A percentile compares a stretch with the other conserved stretches of the same genome.
Evolutionary conservation across 2,113 vertebrate genomes (phyloP).

Genomic region (Ammospiza caudacuta): DNA sequence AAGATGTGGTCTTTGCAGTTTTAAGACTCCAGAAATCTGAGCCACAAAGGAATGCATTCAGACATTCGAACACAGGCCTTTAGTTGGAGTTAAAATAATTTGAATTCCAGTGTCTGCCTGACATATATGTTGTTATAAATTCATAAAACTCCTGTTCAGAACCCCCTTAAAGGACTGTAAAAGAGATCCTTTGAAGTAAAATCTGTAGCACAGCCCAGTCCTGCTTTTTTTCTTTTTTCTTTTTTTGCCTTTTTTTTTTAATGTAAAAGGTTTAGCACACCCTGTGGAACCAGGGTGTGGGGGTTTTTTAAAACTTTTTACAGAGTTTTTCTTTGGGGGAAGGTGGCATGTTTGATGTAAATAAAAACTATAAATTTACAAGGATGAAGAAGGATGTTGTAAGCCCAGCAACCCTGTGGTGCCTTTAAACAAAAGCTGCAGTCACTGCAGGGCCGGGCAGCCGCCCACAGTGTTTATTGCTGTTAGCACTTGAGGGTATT

Average conservation of each 20-base stretch:
- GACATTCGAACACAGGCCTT: conserved; percentile 37
- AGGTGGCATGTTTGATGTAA: conserved; percentile 7
- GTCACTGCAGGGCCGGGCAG: background rate
- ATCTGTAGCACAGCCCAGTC: background rate
- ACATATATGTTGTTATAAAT: conserved; percentile 58
- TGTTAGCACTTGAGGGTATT: conserved; percentile 4
- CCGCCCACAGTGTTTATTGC: conserved; percentile 6
- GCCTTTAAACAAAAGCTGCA: conserved; percentile 22
- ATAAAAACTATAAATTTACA: background rate
- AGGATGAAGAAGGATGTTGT: conserved; percentile 2
- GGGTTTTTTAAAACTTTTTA: background rate
- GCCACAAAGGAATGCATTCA: conserved; percentile 63
- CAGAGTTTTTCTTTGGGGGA: background rate
- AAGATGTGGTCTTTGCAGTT: background rate
- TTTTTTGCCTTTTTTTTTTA: background rate
- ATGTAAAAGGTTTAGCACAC: background rate
- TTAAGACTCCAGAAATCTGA: conserved; percentile 7
- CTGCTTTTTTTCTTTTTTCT: background rate
- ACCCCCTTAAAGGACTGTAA: background rate
- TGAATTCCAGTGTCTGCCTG: conserved; percentile 63
- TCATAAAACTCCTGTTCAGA: conserved; percentile 36
- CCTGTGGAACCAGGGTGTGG: background rate
- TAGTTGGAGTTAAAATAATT: conserved; percentile 64
- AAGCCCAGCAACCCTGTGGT: background rate
- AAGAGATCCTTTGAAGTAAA: conserved; percentile 23